Conservation (phyloP, 2,888 invertebrate species). For the Sarcophaga caerulescens region DNA sequence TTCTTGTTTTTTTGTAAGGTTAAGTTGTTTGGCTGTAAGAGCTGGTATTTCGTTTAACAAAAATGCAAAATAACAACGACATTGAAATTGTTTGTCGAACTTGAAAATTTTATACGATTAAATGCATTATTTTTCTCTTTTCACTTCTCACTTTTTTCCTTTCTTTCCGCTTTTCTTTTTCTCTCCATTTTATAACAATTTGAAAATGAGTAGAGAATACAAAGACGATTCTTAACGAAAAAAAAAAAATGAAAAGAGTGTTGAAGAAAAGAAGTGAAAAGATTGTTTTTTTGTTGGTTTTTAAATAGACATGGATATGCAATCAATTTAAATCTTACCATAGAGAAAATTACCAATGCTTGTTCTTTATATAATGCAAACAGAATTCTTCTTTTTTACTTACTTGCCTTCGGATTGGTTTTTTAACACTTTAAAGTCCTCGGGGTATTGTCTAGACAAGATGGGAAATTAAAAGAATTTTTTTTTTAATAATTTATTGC, state of each 20-base stretch:
- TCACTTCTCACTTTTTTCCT: not conserved
- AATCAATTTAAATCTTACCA: constrained; percentile 71
- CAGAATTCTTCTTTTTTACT: constrained; percentile 3
- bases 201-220: constrained; percentile 14
- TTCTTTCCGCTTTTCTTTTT: constrained; percentile 41
- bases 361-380: constrained; percentile 5
- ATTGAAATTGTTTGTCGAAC: constrained; percentile 80
- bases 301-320: constrained; percentile 76
- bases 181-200: constrained; percentile 30
- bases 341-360: constrained; percentile 49
- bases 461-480: constrained; percentile 8
- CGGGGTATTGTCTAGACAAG: constrained; percentile 4
- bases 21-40: constrained; percentile 45
- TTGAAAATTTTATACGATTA: constrained; percentile 79
- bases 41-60: constrained; percentile 37
- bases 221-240: constrained; percentile 16
- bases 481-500: constrained; percentile 24
- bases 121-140: constrained; percentile 77
- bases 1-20: constrained; percentile 24
- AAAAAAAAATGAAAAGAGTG: constrained; percentile 1
- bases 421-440: constrained; percentile 26
- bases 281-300: not conserved
- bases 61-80: constrained; percentile 74
- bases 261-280: constrained; percentile 1
- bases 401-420: not conserved